Evolutionary conservation across 2,113 vertebrate genomes (phyloP).

Genomic region (Ifrita kowaldi): DNA sequence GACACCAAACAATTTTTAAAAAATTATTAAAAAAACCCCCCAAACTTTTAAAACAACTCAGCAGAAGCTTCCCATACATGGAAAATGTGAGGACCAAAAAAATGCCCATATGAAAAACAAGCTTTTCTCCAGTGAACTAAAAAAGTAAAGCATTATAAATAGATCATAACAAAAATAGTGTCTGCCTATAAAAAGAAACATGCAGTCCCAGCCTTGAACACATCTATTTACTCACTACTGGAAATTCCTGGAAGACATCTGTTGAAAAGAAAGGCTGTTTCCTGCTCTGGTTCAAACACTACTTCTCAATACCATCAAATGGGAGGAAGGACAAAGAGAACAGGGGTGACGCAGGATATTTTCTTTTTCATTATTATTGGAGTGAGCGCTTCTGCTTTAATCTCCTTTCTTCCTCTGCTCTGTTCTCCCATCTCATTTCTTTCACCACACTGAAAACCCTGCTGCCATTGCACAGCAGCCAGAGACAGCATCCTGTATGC

Average conservation of each 20-base stretch:
- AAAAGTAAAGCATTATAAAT: conserved; percentile 21
- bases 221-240: background rate
- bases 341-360: background rate
- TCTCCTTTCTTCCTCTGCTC: background rate
- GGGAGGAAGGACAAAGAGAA: background rate
- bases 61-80: background rate
- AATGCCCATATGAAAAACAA: background rate
- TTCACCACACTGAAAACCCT: background rate
- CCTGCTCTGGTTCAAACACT: background rate
- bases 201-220: background rate
- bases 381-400: background rate
- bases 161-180: conserved; percentile 20
- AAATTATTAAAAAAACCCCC: fast-evolving
- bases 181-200: conserved; percentile 31
- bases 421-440: background rate
- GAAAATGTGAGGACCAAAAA: background rate
- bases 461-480: background rate
- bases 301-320: background rate
- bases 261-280: background rate
- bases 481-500: background rate
- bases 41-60: background rate
- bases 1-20: background rate
- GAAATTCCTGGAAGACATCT: conserved; percentile 18
- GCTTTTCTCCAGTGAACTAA: background rate
- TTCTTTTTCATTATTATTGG: background rate